A percentile compares a stretch with the other conserved stretches of the same genome.
Evolutionary conservation across 1,140 invertebrate genomes (phyloP).

Genomic region (Cepaea nemoralis): DNA sequence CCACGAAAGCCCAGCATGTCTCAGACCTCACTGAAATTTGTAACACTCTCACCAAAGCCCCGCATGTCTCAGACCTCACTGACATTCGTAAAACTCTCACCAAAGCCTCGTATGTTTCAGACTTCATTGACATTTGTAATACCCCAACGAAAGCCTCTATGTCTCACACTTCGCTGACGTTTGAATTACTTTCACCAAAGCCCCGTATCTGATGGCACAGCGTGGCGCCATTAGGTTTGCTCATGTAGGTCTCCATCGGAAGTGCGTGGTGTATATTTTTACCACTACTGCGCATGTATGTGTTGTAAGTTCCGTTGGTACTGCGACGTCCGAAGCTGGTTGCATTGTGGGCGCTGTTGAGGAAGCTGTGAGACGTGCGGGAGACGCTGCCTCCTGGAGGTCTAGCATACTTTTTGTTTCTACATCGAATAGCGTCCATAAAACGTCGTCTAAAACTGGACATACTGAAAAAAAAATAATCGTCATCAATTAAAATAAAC

Average conservation of each 20-base stretch:
- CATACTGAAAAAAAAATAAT: constrained; percentile 28
- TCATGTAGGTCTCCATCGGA: constrained; percentile 24
- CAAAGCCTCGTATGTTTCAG: no score
- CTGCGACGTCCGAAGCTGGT: constrained; percentile 13
- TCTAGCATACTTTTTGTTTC: constrained; percentile 7
- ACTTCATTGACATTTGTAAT: no score
- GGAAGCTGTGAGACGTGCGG: constrained; percentile 43
- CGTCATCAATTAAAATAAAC: no score
- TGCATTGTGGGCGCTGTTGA: constrained; percentile 28
- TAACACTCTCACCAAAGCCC: no score
- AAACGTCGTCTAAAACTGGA: constrained; percentile 45
- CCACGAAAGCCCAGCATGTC: no score
- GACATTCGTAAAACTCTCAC: no score
- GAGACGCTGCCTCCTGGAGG: constrained; percentile 35
- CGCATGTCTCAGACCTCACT: no score
- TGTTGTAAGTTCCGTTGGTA: constrained; percentile 21
- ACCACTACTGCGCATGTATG: background rate
- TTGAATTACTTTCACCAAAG: background rate
- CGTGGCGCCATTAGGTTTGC: background rate
- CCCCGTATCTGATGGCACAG: background rate
- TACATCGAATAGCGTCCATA: constrained; percentile 42
- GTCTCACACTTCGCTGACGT: constrained; percentile 11
- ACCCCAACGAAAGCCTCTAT: no score
- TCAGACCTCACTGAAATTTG: no score
- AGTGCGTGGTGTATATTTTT: background rate